Evolutionary conservation across 2,888 invertebrate genomes (phyloP).

Genomic region (Mayetiola destructor): DNA sequence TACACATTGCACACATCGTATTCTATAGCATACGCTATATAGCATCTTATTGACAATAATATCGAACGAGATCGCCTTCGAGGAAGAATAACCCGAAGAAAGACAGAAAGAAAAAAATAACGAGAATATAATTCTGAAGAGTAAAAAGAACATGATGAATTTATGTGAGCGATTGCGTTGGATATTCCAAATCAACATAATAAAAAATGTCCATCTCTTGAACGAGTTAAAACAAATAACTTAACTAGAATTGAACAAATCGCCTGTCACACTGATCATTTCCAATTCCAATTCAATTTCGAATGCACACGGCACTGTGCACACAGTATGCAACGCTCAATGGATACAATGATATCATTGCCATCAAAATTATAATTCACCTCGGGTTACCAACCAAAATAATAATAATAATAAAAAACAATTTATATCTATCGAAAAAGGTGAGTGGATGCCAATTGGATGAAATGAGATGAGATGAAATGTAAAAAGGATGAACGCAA

Average conservation of each 20-base stretch:
- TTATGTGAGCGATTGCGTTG: conserved; percentile 3
- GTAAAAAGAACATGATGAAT: not conserved
- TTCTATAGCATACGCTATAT: no score
- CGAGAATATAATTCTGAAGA: not conserved
- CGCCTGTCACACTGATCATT: conserved; percentile 7
- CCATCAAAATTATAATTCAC: not conserved
- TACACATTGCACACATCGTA: no score
- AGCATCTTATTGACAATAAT: no score
- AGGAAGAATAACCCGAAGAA: not conserved
- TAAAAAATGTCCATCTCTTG: conserved; percentile 5
- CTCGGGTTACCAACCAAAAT: conserved; percentile 6
- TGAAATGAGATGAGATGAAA: not conserved
- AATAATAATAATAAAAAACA: no score
- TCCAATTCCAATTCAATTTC: no score
- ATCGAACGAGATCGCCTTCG: no score
- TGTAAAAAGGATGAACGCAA: not conserved
- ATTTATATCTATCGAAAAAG: not conserved
- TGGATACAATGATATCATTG: no score
- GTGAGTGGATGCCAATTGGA: not conserved
- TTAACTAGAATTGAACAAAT: conserved; percentile 1
- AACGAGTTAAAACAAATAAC: conserved; percentile 12
- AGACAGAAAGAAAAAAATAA: not conserved
- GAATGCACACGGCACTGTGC: no score
- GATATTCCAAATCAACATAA: no score
- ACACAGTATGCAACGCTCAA: no score